Base-by-base conservation (phyloP, 2,113 vertebrate genomes). In the Lepisosteus oculatus region DNA sequence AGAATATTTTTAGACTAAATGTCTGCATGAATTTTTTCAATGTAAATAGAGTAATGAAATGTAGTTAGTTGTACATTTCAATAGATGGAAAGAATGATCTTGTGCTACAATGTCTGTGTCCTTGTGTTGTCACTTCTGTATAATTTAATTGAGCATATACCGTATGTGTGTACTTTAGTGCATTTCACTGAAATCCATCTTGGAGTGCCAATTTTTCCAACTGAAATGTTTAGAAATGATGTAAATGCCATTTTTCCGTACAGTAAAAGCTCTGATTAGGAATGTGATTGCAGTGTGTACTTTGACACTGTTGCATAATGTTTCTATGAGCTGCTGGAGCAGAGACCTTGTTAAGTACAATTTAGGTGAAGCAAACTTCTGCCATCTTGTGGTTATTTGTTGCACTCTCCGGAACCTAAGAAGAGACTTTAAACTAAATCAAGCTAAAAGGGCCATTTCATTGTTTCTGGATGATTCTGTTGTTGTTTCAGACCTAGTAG, bases 201-300 rank as follows among this genome's bases (percentile, higher is more conserved):
- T 85, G 85, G 85, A 87, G 86, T 75, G 86, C 83, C 84, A 85
- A 90, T 87, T 87, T 88, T 85, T 89, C 5, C 86, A 89, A 84
- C 84, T 85, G 87, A 86, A 80, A 62, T 62, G 79, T 76, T 83
- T 51, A 51, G 47, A 51, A 85, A 86, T 79, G 75, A 79, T 85
- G 88, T 86, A 79, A 79, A 82, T 85, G 85, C 82, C 85, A 86
- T 87, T 85, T 87, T 88, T 88, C 83, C 84, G 87, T 87, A 87
- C 83, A 83, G 80, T 70, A 85, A 87, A 86, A 82, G 84, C 80
- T 45, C 79, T 81, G 85, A 80, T 85, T 87, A 86, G 72, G 79
- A 83, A 84, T 80, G 85, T 68, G 76, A 80, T 80, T 85, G 78
- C 84, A 84, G 74, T 70, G 85, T 77, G 29, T 29, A 29, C 29